Evolutionary conservation across 2,797 vertebrate genomes (phyloP).

Genomic region (Poecilia wingei): DNA sequence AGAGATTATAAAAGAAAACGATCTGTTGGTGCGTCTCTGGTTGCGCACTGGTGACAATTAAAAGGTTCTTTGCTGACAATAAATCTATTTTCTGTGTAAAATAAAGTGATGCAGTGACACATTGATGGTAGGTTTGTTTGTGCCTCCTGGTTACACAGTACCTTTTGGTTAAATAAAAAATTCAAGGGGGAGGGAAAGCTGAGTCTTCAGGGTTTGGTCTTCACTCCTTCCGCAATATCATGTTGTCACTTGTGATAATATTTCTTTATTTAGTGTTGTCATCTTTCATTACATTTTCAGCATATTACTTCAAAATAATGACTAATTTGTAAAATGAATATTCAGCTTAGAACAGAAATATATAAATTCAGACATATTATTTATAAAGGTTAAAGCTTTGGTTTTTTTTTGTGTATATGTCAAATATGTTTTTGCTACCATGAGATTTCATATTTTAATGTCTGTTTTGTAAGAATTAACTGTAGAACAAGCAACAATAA

Average conservation of each 20-base stretch:
- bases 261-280: slow-evolving; percentile 2
- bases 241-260: background rate
- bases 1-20: slow-evolving; percentile 44
- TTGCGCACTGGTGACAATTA: background rate
- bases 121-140: slow-evolving; percentile 3
- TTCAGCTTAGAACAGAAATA: background rate
- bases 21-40: background rate
- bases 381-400: background rate
- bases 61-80: background rate
- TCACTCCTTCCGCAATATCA: background rate
- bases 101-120: slow-evolving; percentile 6
- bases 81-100: background rate
- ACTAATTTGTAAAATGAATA: background rate
- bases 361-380: background rate
- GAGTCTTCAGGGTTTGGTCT: slow-evolving; percentile 9
- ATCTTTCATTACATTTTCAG: slow-evolving; percentile 7
- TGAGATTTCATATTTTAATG: background rate
- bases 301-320: background rate
- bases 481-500: background rate
- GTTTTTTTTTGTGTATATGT: background rate
- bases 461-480: background rate
- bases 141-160: slow-evolving; percentile 34
- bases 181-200: slow-evolving; percentile 20
- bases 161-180: slow-evolving; percentile 24
- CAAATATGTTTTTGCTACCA: background rate